phyloP scores from a whole-genome alignment of 2,113 vertebrate genomes.

The Tupaia chinensis region DNA sequence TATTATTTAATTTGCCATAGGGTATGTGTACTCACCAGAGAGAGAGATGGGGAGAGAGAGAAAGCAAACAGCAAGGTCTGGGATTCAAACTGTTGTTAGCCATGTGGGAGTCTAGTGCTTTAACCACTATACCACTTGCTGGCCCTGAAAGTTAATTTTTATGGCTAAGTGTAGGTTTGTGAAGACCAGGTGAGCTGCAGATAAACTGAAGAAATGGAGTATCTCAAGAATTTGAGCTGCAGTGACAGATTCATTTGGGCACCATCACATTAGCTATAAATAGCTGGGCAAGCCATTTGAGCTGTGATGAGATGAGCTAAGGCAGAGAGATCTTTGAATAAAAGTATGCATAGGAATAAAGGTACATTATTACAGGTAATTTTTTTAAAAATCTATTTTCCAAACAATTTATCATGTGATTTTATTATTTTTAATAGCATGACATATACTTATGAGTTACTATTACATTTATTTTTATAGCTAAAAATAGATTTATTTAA shows the following conservation, averaged over 20 bases:
- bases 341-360: not conserved
- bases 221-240: not conserved
- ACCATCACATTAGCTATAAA: not conserved
- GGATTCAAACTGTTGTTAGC: too few species aligned
- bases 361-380: not conserved
- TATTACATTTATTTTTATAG: not conserved
- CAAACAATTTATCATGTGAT: not conserved
- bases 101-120: too few species aligned
- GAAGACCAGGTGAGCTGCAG: not conserved
- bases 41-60: too few species aligned
- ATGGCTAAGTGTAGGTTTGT: not conserved
- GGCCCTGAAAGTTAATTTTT: not conserved
- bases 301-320: not conserved
- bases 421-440: conserved; percentile 4
- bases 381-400: not conserved
- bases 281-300: not conserved
- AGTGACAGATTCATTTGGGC: not conserved
- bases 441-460: not conserved
- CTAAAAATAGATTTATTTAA: not conserved
- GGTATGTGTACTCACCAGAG: too few species aligned
- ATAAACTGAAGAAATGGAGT: not conserved
- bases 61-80: too few species aligned
- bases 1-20: too few species aligned
- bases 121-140: too few species aligned
- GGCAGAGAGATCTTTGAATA: not conserved